These are phyloP conservation scores for Myotis pilosus DNA, from an alignment of 2,797 vertebrate genomes.

Conservation along the genomic window DNA sequence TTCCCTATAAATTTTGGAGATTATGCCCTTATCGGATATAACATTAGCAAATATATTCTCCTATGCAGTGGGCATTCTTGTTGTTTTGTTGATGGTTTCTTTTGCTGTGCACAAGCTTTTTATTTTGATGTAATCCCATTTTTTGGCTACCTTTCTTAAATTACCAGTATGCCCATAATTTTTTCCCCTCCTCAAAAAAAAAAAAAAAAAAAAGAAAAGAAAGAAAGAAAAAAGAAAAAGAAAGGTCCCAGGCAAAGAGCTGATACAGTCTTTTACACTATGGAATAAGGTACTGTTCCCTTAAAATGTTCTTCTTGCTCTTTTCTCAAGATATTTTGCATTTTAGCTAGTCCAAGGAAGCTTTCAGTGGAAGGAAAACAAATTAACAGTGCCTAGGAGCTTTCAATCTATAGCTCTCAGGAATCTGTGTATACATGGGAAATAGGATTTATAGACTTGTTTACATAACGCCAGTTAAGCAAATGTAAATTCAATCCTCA, in stretches of 20 bases:
- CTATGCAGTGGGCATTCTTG: no score
- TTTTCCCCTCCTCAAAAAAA: neutral
- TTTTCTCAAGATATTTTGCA: neutral
- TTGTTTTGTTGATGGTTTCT: no score
- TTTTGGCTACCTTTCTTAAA: neutral
- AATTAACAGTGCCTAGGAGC: neutral
- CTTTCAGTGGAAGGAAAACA: neutral
- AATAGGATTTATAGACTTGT: neutral
- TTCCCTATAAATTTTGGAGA: no score
- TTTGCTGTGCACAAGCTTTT: no score
- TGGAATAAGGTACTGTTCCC: neutral
- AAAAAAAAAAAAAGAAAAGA: neutral
- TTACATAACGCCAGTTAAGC: neutral
- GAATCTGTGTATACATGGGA: neutral
- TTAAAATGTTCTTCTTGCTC: neutral
- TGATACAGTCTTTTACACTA: neutral
- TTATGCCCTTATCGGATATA: no score
- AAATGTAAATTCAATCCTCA: constrained; percentile 34
- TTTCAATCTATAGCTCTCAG: neutral
- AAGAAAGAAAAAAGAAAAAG: neutral
- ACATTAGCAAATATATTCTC: no score
- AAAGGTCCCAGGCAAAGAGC: neutral
- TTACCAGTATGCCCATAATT: neutral
- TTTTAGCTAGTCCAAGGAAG: neutral
- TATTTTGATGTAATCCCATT: no score